These are phyloP conservation scores for Laticauda laticaudata DNA, from an alignment of 2,113 vertebrate genomes.

Conservation along the genomic window DNA sequence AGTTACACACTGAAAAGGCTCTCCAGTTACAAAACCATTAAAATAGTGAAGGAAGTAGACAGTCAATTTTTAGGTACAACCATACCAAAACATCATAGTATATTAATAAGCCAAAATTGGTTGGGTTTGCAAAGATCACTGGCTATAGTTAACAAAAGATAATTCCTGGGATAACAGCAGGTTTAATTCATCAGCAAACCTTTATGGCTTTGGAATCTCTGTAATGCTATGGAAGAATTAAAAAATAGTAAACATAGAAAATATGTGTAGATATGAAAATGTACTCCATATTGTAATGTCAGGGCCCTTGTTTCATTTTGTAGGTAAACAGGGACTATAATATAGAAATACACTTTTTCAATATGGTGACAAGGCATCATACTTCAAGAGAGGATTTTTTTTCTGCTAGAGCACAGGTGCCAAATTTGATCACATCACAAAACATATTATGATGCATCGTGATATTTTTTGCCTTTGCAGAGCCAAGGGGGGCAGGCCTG, in stretches of 20 bases:
- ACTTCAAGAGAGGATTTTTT: neutral
- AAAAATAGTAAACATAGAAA: neutral
- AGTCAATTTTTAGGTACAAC: neutral
- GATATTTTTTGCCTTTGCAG: no score
- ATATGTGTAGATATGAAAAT: neutral
- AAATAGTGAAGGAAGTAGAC: neutral
- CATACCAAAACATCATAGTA: neutral
- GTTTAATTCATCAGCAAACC: neutral
- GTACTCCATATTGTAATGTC: neutral
- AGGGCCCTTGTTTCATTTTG: neutral
- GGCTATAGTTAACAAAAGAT: neutral
- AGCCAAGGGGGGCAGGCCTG: no score
- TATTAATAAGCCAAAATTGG: neutral
- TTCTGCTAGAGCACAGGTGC: no score
- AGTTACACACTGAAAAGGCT: neutral
- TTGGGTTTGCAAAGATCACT: neutral
- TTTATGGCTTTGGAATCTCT: neutral
- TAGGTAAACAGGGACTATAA: neutral
- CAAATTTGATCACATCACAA: no score
- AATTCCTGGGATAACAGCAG: neutral
- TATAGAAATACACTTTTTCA: neutral
- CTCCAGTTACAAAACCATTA: neutral
- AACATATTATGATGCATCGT: no score
- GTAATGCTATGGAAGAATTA: neutral
- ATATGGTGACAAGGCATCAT: neutral